These are phyloP conservation scores for Chlamydotis undulata DNA, from an alignment of 2,113 vertebrate genomes.

Conservation along the genomic window DNA sequence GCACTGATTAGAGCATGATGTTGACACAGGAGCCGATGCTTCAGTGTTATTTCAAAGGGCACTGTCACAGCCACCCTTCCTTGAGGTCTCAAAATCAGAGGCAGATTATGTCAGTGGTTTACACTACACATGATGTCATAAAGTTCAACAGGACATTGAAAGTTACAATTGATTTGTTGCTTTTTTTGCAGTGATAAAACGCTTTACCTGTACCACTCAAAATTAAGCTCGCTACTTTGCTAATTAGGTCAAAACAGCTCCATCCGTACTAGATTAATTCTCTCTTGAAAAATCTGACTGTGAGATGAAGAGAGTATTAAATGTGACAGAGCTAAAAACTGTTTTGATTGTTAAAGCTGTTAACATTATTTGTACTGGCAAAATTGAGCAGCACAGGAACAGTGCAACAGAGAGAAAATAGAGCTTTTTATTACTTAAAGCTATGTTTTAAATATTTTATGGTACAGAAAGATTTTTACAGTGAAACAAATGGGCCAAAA, in stretches of 20 bases:
- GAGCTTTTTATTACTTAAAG: slow-evolving; percentile 6
- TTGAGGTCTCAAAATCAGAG: slow-evolving; percentile 41
- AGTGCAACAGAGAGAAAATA: neutral
- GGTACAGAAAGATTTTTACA: neutral
- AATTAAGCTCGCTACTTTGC: neutral
- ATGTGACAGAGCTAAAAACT: neutral
- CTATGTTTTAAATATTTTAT: slow-evolving; percentile 8
- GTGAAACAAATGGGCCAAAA: slow-evolving; percentile 32
- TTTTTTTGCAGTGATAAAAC: neutral
- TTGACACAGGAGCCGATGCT: slow-evolving; percentile 57
- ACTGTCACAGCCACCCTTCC: slow-evolving; percentile 34
- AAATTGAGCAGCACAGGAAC: neutral
- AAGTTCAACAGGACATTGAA: neutral
- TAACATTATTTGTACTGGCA: slow-evolving; percentile 16
- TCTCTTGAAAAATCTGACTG: neutral
- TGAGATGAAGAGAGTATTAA: neutral
- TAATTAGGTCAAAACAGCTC: slow-evolving; percentile 33
- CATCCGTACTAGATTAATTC: neutral
- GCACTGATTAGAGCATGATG: slow-evolving; percentile 66
- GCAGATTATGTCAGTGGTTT: slow-evolving; percentile 17
- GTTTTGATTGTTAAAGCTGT: slow-evolving; percentile 2
- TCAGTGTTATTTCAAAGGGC: slow-evolving; percentile 63
- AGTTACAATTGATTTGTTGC: neutral
- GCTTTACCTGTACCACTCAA: neutral
- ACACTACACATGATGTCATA: neutral